Base-by-base conservation (phyloP, 2,113 vertebrate species). In the Nesogale talazaci region DNA sequence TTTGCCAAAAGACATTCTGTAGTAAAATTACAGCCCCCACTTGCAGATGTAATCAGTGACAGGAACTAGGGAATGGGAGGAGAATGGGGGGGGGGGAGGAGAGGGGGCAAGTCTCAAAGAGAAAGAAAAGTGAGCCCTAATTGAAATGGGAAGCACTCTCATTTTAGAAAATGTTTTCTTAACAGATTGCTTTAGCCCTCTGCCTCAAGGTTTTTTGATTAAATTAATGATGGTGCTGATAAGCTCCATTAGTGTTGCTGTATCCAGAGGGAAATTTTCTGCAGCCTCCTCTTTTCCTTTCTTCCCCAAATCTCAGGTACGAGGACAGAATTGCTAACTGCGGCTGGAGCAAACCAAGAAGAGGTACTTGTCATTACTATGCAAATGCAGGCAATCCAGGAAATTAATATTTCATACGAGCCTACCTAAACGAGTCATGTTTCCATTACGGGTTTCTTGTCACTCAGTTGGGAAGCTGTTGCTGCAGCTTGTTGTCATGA, bases 141-240 rank as follows among this genome's bases (percentile, higher is more conserved):
- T 90, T 98, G 98, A 98, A 98, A 98, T 98, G 98, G 98, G 97
- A 98, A 98, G 97, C 96, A 97, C 97, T 98, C 97, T 98, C 98
- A 98, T 98, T 98, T 98, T 95, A 97, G 89, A 98, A 98, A 98
- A 98, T 98, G 98, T 98, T 99, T 99, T 98, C 97, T 98, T 98
- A 98, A 97, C 97, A 97, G 98, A 98, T 97, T 96, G 96, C 94
- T 97, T 92, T 93, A 94, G 93, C 91, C 93, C 89, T 98, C 97
- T 81, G 90, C 98, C 98, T 98, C 90, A 94, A 98, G 96, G 70
- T 98, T 98, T 52, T 97, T 92, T 95, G 97, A 97, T 98, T 98
- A 98, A 98, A 97, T 99, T 98, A 98, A 99, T 98, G 98, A 98
- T 98, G 97, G 96, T 98, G 98, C 96, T 89, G 97, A 99, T 99